Percentiles rank a stretch among this genome's conserved stretches.
phyloP scores from a whole-genome alignment of 2,113 vertebrate genomes.

The Nettapus auritus region DNA sequence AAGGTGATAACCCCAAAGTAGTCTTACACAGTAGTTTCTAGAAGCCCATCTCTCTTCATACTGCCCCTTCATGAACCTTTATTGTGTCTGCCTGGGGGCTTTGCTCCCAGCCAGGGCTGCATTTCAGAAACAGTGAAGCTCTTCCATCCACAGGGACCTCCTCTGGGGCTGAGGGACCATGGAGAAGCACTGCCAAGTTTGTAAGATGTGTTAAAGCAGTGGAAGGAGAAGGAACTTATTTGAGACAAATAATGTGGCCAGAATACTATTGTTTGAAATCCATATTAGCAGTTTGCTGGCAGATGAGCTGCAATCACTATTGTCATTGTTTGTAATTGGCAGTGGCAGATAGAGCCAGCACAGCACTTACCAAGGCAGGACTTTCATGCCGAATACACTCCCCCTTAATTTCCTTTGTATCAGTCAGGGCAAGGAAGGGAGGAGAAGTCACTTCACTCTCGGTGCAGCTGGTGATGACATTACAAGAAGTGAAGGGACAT shows the following conservation, averaged over 20 bases:
- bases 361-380: rapidly evolving
- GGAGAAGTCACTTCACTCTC: neutral
- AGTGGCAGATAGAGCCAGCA: neutral
- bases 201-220: rapidly evolving
- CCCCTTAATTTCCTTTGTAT: neutral
- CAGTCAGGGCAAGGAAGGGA: neutral
- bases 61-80: neutral
- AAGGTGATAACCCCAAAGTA: neutral
- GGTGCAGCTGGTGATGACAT: neutral
- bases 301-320: neutral
- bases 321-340: neutral
- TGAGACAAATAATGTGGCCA: rapidly evolving
- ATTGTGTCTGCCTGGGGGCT: neutral
- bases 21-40: neutral
- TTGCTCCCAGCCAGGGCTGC: neutral
- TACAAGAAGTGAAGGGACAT: neutral
- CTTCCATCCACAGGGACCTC: neutral
- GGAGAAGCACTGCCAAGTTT: rapidly evolving
- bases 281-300: neutral
- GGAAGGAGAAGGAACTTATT: neutral
- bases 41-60: neutral
- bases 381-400: neutral
- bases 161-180: rapidly evolving
- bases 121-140: neutral
- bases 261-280: neutral